A percentile compares a stretch with the other conserved stretches of the same genome.
phyloP scores from a whole-genome alignment of 2,888 invertebrate species.

The Drosophila infuscata region DNA sequence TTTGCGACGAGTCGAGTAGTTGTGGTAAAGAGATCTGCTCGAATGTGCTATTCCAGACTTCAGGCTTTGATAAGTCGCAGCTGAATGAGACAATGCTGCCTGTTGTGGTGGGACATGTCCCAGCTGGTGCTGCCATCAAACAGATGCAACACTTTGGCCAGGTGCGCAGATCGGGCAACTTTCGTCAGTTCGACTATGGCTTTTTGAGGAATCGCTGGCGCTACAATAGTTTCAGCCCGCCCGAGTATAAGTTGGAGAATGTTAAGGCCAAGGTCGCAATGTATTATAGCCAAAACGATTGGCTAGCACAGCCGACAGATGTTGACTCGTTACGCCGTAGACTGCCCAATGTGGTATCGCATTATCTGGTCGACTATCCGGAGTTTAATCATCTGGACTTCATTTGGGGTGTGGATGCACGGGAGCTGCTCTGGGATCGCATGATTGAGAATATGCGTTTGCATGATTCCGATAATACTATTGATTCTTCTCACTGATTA shows the following conservation, averaged over 20 bases:
- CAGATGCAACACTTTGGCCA: conserved; percentile 91
- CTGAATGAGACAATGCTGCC: conserved; percentile 88
- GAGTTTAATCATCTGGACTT: conserved; percentile 90
- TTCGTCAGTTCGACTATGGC: conserved; percentile 88
- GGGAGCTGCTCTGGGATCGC: conserved; percentile 87
- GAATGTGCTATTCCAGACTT: conserved; percentile 88
- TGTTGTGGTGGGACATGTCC: conserved; percentile 88
- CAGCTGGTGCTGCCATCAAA: conserved; percentile 89
- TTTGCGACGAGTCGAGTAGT: conserved; percentile 86
- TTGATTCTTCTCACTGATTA: conserved; percentile 30
- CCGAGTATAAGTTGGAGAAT: conserved; percentile 87
- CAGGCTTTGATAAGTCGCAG: conserved; percentile 87
- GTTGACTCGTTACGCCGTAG: conserved; percentile 84
- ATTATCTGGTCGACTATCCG: conserved; percentile 86
- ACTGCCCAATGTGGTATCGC: conserved; percentile 82
- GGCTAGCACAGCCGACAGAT: conserved; percentile 87
- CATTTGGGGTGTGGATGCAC: conserved; percentile 88
- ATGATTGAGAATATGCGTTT: conserved; percentile 86
- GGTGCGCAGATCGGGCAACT: conserved; percentile 86
- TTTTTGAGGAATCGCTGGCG: conserved; percentile 85
- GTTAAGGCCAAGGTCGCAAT: conserved; percentile 88
- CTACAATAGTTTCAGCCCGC: conserved; percentile 87
- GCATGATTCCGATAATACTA: conserved; percentile 58
- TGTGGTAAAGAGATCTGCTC: conserved; percentile 87
- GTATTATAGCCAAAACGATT: conserved; percentile 89